Evolutionary conservation across 2,797 vertebrate species (phyloP).

Genomic region (Rhinichthys osculus): DNA sequence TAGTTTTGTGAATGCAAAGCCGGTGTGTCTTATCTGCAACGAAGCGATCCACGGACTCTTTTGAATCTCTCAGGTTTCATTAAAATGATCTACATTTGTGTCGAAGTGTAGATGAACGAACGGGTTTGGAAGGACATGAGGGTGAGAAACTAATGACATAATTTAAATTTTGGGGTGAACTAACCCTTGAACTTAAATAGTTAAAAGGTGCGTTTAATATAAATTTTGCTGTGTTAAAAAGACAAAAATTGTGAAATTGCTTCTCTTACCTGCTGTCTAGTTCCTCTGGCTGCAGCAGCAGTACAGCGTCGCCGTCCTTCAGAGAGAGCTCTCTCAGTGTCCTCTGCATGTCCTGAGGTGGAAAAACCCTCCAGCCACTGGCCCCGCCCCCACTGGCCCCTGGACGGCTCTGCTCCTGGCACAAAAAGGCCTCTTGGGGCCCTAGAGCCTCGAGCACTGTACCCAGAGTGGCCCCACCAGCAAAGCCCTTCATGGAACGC

Average conservation of each 20-base stretch:
- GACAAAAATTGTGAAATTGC: background rate
- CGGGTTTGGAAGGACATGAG: background rate
- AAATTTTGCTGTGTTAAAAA: background rate
- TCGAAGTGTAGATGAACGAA: background rate
- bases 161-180: background rate
- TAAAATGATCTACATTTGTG: background rate
- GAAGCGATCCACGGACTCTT: too few species aligned
- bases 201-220: background rate
- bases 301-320: constrained; percentile 84
- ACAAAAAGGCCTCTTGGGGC: constrained; percentile 76
- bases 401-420: constrained; percentile 72
- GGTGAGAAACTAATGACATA: background rate
- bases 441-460: constrained; percentile 75
- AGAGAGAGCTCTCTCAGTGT: constrained; percentile 86
- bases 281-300: constrained; percentile 82
- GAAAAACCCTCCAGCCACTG: constrained; percentile 84
- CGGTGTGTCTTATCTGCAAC: too few species aligned
- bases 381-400: constrained; percentile 70
- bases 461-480: constrained; percentile 73
- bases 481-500: constrained; percentile 76
- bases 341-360: constrained; percentile 80
- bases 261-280: constrained; percentile 80
- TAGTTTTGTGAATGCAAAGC: too few species aligned
- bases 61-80: background rate
- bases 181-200: background rate